Base-by-base conservation (phyloP, 2,888 invertebrate species). In the Spodoptera exigua region DNA sequence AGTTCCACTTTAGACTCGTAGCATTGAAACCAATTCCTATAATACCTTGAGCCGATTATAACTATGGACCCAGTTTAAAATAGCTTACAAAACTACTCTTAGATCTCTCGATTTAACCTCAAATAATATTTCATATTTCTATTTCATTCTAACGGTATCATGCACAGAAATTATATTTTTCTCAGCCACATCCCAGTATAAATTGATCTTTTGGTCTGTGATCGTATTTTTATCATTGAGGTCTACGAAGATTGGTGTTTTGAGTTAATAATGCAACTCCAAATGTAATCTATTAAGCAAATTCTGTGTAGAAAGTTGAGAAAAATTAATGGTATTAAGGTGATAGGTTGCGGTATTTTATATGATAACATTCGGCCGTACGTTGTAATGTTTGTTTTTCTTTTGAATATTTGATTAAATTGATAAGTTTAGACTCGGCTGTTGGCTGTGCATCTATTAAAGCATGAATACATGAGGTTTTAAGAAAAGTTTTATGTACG, bases 231-330 rank as follows among this genome's bases (percentile, higher is more conserved):
- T 21, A 1, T 11, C 4, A 5, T 2, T 14, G 2, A 41, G 59
- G 27, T 45, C 55, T 45, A 45, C 10, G 10, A 35, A 21, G 11
- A 32, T 9, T 70, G 64, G 64, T 39, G 3, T 0, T 3, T 47
- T 2, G 9, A 7, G 16, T 51, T 52, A 55, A 64, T 69, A 63
- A 69, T 63, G 63, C 68, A 59, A 70, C 54, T 27, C 14, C 41
- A 37, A 35, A 70, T 51, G 63, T 67, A 74, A 76, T 80, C 74
- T 69, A 77, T 76, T 73, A 78, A 70, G 78, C 76, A 66, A 78
- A 80, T 77, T 79, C 76, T 60, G 74, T 74, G 76, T 81, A 78
- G 84, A 84, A 84, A 83, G 83, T 83, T 78, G 63, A 45, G 45
- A 39, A 58, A 74, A 72, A 83, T 83, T 81, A 78, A 83, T 83